Percentiles rank a stretch among this genome's conserved stretches.
Conservation (phyloP, 2,797 vertebrate species). For the Centropyge bicolor region DNA sequence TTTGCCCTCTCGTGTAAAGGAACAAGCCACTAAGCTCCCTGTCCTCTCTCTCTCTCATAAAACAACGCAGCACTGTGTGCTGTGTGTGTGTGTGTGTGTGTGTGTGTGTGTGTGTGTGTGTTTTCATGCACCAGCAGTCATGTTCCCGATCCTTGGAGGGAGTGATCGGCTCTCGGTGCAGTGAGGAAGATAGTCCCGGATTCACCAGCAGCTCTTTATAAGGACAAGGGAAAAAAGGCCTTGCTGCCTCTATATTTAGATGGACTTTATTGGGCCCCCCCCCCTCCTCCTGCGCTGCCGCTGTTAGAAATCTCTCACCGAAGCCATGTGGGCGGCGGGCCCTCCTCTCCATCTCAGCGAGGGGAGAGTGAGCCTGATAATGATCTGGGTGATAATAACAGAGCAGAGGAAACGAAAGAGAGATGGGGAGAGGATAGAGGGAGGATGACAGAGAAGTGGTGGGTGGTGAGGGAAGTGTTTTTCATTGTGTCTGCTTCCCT, state of each 20-base stretch:
- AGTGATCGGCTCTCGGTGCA: conserved; percentile 69
- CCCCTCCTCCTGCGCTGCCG: conserved; percentile 60
- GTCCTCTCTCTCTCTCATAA: conserved; percentile 43
- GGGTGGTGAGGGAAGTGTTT: conserved; percentile 64
- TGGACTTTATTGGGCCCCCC: conserved; percentile 80
- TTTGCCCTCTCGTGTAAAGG: conserved; percentile 65
- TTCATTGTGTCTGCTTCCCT: conserved; percentile 48
- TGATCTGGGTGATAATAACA: conserved; percentile 81
- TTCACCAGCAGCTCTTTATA: conserved; percentile 87
- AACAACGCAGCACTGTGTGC: conserved; percentile 54
- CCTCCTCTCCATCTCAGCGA: conserved; percentile 67
- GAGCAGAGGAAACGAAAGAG: conserved; percentile 70
- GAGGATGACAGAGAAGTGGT: conserved; percentile 64
- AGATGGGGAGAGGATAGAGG: conserved; percentile 57
- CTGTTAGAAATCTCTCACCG: conserved; percentile 79
- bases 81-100: conserved; percentile 52
- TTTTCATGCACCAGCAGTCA: conserved; percentile 65
- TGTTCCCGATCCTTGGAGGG: conserved; percentile 71
- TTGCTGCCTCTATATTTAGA: conserved; percentile 85
- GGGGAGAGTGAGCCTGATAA: conserved; percentile 73
- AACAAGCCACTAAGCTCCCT: conserved; percentile 46
- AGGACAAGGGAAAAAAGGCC: conserved; percentile 82
- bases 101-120: conserved; percentile 50
- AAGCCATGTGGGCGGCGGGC: conserved; percentile 77
- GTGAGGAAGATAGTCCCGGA: conserved; percentile 69